Conservation (phyloP, 2,797 vertebrate species). For the Poeciliopsis gracilis region DNA sequence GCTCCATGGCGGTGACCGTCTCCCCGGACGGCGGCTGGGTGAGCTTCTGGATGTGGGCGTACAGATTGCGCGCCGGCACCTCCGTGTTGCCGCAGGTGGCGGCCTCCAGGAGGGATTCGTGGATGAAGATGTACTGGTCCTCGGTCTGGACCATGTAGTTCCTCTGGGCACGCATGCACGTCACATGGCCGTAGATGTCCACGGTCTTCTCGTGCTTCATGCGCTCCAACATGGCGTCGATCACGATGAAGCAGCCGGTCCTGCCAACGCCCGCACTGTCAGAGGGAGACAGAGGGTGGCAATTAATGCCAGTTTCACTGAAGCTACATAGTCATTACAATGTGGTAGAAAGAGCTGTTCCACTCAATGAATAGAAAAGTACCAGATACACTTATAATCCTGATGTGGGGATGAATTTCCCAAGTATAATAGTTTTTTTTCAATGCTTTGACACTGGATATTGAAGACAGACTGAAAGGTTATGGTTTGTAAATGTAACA, state of each 20-base stretch:
- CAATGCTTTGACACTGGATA: slow-evolving; percentile 10
- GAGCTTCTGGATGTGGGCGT: slow-evolving; percentile 96
- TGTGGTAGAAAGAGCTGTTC: slow-evolving; percentile 14
- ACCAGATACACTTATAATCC: not conserved
- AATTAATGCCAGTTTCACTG: slow-evolving; percentile 4
- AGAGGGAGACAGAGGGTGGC: slow-evolving; percentile 8
- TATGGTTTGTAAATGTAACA: slow-evolving; percentile 4
- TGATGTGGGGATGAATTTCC: not conserved
- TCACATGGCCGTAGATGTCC: slow-evolving; percentile 96
- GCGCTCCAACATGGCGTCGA: slow-evolving; percentile 95
- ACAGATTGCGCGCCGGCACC: slow-evolving; percentile 93
- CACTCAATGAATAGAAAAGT: slow-evolving; percentile 1
- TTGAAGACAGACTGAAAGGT: slow-evolving; percentile 5
- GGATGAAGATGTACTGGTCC: slow-evolving; percentile 98
- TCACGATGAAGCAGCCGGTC: slow-evolving; percentile 95
- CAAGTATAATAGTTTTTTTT: slow-evolving; percentile 3
- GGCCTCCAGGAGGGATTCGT: slow-evolving; percentile 93
- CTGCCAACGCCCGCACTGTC: slow-evolving; percentile 92
- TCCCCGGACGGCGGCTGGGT: slow-evolving; percentile 91
- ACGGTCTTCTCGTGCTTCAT: slow-evolving; percentile 97
- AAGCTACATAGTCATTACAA: slow-evolving; percentile 3
- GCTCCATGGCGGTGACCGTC: slow-evolving; percentile 93
- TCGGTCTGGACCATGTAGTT: slow-evolving; percentile 99
- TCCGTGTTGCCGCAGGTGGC: slow-evolving; percentile 91
- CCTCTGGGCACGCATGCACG: slow-evolving; percentile 94